Evolutionary conservation across 2,888 invertebrate species (phyloP).

Genomic region (Acanthoscelides obtectus): DNA sequence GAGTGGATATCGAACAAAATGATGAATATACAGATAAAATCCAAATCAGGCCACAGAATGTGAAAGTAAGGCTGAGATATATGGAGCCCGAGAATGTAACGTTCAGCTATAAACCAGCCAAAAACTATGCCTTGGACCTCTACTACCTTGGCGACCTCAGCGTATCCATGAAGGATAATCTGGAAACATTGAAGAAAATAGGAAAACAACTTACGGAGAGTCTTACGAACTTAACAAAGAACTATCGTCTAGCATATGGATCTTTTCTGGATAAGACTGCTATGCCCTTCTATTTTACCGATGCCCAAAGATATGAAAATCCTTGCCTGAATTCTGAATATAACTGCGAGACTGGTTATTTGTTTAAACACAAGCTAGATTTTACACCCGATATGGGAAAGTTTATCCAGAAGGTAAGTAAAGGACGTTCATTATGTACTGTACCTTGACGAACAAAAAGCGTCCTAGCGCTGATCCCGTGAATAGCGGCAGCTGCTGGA

Average conservation of each 20-base stretch:
- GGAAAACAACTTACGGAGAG: conserved; percentile 57
- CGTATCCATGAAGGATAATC: conserved; percentile 84
- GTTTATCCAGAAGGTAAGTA: conserved; percentile 45
- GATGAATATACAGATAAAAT: not conserved
- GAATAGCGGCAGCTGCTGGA: too few species aligned
- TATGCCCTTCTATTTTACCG: conserved; percentile 64
- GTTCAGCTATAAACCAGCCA: conserved; percentile 69
- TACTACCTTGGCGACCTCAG: conserved; percentile 91
- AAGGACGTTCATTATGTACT: too few species aligned
- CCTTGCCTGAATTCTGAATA: conserved; percentile 56
- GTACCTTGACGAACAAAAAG: too few species aligned
- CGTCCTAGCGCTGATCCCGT: too few species aligned
- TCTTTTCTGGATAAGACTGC: conserved; percentile 75
- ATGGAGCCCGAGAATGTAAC: conserved; percentile 52
- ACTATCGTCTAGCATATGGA: conserved; percentile 71
- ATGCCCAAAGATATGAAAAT: conserved; percentile 47
- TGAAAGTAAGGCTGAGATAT: not conserved
- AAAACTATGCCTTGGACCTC: conserved; percentile 81
- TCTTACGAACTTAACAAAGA: conserved; percentile 62
- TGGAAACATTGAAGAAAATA: conserved; percentile 67
- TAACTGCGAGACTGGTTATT: conserved; percentile 73
- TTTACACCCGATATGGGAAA: conserved; percentile 53
- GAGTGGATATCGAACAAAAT: not conserved
- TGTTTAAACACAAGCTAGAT: conserved; percentile 71
- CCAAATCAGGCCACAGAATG: not conserved